Evolutionary conservation across 2,797 vertebrate genomes (phyloP).

Genomic region (Peromyscus eremicus): DNA sequence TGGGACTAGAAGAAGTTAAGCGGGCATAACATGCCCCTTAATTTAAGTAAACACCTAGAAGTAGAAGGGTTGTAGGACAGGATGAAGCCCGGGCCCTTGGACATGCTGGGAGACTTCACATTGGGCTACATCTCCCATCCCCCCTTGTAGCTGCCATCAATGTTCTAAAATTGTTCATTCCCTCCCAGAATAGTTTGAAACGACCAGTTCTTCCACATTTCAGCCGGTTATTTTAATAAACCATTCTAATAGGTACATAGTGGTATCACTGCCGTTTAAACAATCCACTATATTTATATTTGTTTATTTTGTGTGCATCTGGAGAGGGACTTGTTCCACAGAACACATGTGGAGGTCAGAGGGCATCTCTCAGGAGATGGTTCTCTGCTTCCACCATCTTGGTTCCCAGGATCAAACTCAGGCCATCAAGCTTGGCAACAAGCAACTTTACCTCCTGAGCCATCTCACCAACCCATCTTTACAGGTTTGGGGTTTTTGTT

Average conservation of each 20-base stretch:
- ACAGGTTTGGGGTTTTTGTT: background rate
- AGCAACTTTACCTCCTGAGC: background rate
- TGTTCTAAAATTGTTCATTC: background rate
- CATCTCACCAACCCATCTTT: background rate
- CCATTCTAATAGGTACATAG: background rate
- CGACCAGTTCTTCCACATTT: background rate
- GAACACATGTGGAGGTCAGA: background rate
- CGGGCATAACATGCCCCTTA: background rate
- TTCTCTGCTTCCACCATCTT: background rate
- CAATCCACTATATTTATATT: background rate
- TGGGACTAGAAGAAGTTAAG: background rate
- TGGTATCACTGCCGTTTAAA: background rate
- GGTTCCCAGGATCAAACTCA: background rate
- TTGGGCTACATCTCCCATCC: background rate
- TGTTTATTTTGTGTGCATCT: background rate
- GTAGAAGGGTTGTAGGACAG: background rate
- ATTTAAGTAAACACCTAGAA: background rate
- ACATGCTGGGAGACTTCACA: background rate
- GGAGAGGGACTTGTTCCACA: background rate
- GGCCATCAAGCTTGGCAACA: background rate
- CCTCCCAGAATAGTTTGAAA: background rate
- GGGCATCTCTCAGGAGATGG: background rate
- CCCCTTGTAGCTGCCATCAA: background rate
- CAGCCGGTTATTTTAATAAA: background rate
- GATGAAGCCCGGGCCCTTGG: background rate